A percentile compares a stretch with the other conserved stretches of the same genome.
These are phyloP conservation scores for Agonum fuliginosum DNA, from an alignment of 2,888 invertebrate species.

Conservation along the genomic window DNA sequence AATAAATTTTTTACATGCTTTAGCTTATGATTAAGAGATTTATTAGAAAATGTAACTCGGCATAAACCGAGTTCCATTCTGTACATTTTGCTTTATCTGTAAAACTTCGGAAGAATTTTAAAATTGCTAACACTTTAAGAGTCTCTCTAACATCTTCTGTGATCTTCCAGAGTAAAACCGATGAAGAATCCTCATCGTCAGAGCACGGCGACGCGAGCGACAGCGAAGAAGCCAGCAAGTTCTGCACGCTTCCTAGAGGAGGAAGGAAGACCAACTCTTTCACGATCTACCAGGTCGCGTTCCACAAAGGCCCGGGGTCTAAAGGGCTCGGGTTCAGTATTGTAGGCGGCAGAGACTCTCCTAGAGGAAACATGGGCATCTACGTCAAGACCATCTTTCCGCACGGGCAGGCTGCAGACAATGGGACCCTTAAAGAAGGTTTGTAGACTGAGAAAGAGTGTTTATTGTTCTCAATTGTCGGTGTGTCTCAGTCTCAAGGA, in stretches of 20 bases:
- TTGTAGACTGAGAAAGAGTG: conserved; percentile 60
- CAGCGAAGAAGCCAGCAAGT: conserved; percentile 76
- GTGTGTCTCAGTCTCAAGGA: neutral
- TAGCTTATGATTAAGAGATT: too few relatives aligned
- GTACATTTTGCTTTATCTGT: too few relatives aligned
- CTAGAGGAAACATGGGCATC: conserved; percentile 90
- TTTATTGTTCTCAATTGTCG: neutral
- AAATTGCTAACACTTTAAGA: too few relatives aligned
- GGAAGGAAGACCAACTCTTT: conserved; percentile 72
- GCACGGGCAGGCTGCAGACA: conserved; percentile 89
- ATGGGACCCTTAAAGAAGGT: conserved; percentile 88
- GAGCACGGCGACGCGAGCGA: conserved; percentile 73
- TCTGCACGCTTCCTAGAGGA: conserved; percentile 77
- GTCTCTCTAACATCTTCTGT: conserved; percentile 18
- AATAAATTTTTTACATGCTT: too few relatives aligned
- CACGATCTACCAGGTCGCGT: conserved; percentile 74
- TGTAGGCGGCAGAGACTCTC: conserved; percentile 90
- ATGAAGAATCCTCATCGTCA: conserved; percentile 42
- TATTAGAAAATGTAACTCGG: too few relatives aligned
- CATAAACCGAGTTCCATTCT: too few relatives aligned
- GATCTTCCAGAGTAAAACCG: neutral
- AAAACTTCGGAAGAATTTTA: too few relatives aligned
- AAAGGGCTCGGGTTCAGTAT: conserved; percentile 93
- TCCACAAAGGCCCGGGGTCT: conserved; percentile 87
- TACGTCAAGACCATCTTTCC: conserved; percentile 92